Evolutionary conservation across 2,888 invertebrate species (phyloP).

Genomic region (Shargacucullia verbasci): DNA sequence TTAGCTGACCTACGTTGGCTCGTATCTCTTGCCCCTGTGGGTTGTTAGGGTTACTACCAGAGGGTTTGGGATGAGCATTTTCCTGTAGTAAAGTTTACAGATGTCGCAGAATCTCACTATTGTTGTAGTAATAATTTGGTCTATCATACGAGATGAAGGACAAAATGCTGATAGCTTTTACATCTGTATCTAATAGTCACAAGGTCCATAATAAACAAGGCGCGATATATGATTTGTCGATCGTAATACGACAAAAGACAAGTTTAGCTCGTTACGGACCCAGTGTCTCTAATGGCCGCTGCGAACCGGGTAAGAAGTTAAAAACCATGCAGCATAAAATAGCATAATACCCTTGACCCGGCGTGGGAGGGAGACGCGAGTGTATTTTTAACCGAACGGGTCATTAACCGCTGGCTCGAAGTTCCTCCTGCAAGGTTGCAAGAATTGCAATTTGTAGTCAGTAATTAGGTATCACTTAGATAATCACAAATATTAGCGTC

Average conservation of each 20-base stretch:
- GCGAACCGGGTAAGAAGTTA: constrained; percentile 47
- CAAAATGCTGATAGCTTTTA: no score
- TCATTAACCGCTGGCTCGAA: constrained; percentile 73
- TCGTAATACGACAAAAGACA: constrained; percentile 28
- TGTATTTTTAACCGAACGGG: constrained; percentile 77
- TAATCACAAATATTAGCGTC: constrained; percentile 40
- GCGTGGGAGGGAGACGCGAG: constrained; percentile 75
- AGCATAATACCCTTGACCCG: constrained; percentile 77
- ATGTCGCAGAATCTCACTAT: no score
- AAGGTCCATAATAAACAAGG: constrained; percentile 20
- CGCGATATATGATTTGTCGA: constrained; percentile 50
- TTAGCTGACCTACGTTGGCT: no score
- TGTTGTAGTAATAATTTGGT: no score
- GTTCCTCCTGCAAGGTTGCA: constrained; percentile 65
- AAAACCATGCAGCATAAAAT: constrained; percentile 62
- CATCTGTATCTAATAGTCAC: no score
- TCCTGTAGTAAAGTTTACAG: no score
- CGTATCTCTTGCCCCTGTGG: no score
- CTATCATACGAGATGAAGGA: no score
- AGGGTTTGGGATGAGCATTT: no score
- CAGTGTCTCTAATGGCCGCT: constrained; percentile 32
- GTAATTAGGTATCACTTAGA: constrained; percentile 50
- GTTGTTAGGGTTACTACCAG: no score
- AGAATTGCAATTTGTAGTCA: constrained; percentile 51
- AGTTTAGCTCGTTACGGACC: constrained; percentile 24